Base-by-base conservation (phyloP, 2,113 vertebrate genomes). In the Spheniscus mendiculus region DNA sequence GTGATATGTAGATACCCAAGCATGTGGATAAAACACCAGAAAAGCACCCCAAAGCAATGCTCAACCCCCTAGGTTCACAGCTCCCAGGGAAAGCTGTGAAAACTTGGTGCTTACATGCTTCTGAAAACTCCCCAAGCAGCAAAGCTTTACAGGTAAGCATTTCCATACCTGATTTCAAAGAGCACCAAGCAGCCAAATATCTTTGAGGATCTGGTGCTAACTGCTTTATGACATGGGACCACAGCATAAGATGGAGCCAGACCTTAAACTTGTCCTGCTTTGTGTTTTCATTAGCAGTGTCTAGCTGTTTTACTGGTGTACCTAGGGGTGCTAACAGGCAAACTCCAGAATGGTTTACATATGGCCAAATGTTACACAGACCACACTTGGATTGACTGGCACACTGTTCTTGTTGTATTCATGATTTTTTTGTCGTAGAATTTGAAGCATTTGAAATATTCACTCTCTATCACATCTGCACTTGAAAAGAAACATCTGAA, bases 391-490 rank as follows among this genome's bases (percentile, higher is more conserved):
- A 36, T 10, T 36, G 34, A 69, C 34, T 73, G 55, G 42, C 36
- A 77, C 26, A 15, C 11, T n/a, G 32, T 26, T 80, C 34, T 55
- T 5, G 1, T 42, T 45, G 22, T 42, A 61, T 27, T n/a, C 6
- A 8, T 18, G 9, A 23, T 6, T 12, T 63, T 63, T 44, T 85
- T 63, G 26, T 67, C 0, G 0, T n/a, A 61, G 25, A 93, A 65
- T 32, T n/a, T 34, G 38, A 92, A 76, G 42, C 70, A 32, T 50
- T 84, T 34, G 13, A 72, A 69, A 83, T 49, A 62, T 20, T 76
- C 16, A 52, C 25, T 76, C 38, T 52, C n/a, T 85, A 2, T 49
- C 70, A 70, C 40, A 63, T 76, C 30, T 79, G 22, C 15, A 38
- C 21, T 69, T 56, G 40, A 72, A 49, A 9, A 53, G 53, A 83